These are phyloP conservation scores for Nerophis ophidion DNA, from an alignment of 2,113 vertebrate species.

Conservation along the genomic window DNA sequence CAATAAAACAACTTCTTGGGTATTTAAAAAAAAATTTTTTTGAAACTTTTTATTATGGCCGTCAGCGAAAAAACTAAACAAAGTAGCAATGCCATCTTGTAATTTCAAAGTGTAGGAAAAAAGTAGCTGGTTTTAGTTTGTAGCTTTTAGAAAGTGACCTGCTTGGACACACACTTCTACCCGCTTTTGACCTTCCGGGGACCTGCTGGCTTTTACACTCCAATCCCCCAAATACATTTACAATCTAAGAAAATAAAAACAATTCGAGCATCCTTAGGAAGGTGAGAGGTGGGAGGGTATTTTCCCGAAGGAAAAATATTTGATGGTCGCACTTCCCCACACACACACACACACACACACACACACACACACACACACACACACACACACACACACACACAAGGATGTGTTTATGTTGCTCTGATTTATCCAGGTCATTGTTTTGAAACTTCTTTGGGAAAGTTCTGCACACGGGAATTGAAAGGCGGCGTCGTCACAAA, in stretches of 20 bases:
- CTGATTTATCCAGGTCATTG: constrained; percentile 66
- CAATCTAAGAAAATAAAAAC: constrained; percentile 67
- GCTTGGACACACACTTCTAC: not conserved
- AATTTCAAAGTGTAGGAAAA: no score
- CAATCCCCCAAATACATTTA: constrained; percentile 65
- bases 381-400: no score
- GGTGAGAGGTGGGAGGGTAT: constrained; percentile 38
- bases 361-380: no score
- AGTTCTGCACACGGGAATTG: no score
- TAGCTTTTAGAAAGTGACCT: not conserved
- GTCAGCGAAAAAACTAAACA: no score
- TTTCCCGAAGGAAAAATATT: constrained; percentile 50
- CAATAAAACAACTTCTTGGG: no score
- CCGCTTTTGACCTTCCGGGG: no score
- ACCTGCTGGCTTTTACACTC: constrained; percentile 16
- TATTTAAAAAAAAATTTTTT: no score
- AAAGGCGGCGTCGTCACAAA: no score
- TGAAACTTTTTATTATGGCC: no score
- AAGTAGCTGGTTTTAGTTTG: no score
- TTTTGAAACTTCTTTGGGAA: constrained; percentile 20
- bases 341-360: constrained; percentile 30
- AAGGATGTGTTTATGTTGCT: constrained; percentile 57
- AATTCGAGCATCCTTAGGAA: constrained; percentile 45
- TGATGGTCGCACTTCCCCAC: constrained; percentile 41
- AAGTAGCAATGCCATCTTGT: no score